Evolutionary conservation across 2,113 vertebrate genomes (phyloP).

Genomic region (Alaudala cheleensis): DNA sequence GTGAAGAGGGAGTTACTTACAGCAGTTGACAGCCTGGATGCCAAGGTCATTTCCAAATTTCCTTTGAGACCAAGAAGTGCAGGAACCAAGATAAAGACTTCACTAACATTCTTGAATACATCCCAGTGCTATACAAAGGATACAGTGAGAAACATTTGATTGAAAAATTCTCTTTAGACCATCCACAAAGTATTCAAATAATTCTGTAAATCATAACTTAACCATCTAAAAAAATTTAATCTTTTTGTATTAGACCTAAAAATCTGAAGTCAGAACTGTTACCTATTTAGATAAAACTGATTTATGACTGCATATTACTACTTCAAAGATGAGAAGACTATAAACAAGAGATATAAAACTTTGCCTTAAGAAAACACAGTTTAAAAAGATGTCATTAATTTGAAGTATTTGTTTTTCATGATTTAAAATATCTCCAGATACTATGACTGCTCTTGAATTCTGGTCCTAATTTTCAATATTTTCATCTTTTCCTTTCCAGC

Average conservation of each 20-base stretch:
- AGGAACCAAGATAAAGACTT: conserved; percentile 98
- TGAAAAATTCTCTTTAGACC: not conserved
- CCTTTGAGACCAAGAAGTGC: conserved; percentile 97
- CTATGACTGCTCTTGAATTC: not conserved
- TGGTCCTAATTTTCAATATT: not conserved
- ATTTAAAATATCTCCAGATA: not conserved
- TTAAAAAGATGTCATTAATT: not conserved
- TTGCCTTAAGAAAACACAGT: not conserved
- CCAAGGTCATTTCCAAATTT: conserved; percentile 98
- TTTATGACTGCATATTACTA: not conserved
- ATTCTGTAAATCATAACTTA: not conserved
- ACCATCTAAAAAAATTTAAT: not conserved
- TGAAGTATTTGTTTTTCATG: not conserved
- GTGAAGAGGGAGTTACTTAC: conserved; percentile 73
- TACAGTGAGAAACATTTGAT: not conserved
- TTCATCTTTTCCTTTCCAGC: not conserved
- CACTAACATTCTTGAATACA: conserved; percentile 91
- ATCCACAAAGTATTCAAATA: not conserved
- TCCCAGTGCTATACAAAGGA: conserved; percentile 88
- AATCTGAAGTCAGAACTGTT: not conserved
- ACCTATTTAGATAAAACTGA: not conserved
- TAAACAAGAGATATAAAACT: not conserved
- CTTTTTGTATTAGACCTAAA: not conserved
- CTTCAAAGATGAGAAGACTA: not conserved
- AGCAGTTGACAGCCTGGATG: conserved; percentile 94